Conservation (phyloP, 1,140 invertebrate genomes). For the Drosophila kikkawai region DNA sequence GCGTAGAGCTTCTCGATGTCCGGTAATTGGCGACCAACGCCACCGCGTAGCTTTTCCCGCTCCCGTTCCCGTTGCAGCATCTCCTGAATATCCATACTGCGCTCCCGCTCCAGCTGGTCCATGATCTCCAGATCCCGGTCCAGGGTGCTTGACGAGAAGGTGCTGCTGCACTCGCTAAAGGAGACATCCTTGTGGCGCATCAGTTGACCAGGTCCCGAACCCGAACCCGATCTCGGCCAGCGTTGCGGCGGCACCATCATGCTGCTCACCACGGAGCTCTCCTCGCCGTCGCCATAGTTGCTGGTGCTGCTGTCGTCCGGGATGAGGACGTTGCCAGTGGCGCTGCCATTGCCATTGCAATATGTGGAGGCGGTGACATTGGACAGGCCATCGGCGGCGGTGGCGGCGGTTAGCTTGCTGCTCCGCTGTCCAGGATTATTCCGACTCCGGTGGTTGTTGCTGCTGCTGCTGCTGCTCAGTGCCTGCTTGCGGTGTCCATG, state of each 20-base stretch:
- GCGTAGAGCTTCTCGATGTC: slow-evolving; percentile 80
- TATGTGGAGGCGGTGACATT: slow-evolving; percentile 80
- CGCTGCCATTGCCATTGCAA: slow-evolving; percentile 65
- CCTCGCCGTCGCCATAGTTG: slow-evolving; percentile 80
- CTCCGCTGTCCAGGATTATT: slow-evolving; percentile 11
- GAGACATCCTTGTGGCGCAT: slow-evolving; percentile 72
- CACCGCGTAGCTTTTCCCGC: slow-evolving; percentile 63
- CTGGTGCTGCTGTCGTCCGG: slow-evolving; percentile 77
- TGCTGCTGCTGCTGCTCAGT: slow-evolving; percentile 40
- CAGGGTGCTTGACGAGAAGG: slow-evolving; percentile 78
- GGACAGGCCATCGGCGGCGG: slow-evolving; percentile 59
- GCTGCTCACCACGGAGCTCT: slow-evolving; percentile 81
- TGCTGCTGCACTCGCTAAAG: slow-evolving; percentile 79
- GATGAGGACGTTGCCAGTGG: slow-evolving; percentile 21
- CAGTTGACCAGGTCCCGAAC: neutral
- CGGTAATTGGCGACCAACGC: slow-evolving; percentile 64
- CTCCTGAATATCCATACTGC: slow-evolving; percentile 83
- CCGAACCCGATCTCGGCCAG: slow-evolving; percentile 46
- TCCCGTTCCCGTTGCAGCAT: slow-evolving; percentile 76
- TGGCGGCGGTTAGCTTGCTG: slow-evolving; percentile 17
- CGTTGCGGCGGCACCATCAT: slow-evolving; percentile 74
- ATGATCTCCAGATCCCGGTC: slow-evolving; percentile 83
- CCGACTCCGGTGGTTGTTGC: slow-evolving; percentile 34
- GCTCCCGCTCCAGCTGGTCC: slow-evolving; percentile 79
- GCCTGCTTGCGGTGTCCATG: slow-evolving; percentile 29